phyloP scores from a whole-genome alignment of 2,797 vertebrate genomes.

The Phrynocephalus vlangalii region DNA sequence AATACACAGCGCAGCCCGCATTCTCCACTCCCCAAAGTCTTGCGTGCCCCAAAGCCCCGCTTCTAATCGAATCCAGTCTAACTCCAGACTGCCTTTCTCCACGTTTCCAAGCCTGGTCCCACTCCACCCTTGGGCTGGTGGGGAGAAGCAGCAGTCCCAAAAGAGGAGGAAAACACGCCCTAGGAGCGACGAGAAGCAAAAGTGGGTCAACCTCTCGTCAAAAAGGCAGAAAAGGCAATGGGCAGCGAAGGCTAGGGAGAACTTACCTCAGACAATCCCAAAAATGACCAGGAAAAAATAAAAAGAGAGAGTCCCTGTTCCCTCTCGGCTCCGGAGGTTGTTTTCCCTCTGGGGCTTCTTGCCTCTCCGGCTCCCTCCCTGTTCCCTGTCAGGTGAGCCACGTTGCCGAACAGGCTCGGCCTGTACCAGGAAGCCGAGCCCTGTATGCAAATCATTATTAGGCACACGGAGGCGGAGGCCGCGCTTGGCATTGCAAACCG shows the following conservation, averaged over 20 bases:
- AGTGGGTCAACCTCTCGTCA: slow-evolving; percentile 44
- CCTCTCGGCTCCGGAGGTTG: slow-evolving; percentile 28
- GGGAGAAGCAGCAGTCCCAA: not conserved
- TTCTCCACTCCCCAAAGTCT: not conserved
- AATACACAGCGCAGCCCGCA: not conserved
- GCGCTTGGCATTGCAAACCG: slow-evolving; percentile 28
- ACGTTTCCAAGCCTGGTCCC: not conserved
- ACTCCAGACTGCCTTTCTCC: not conserved
- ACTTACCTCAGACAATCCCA: slow-evolving; percentile 65
- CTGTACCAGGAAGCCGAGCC: slow-evolving; percentile 78
- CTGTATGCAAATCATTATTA: slow-evolving; percentile 65
- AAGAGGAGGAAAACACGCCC: slow-evolving; percentile 5
- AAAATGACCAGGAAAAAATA: not conserved
- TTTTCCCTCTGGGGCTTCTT: slow-evolving; percentile 27
- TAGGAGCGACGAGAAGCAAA: slow-evolving; percentile 4
- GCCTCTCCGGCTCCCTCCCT: slow-evolving; percentile 30
- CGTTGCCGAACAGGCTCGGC: slow-evolving; percentile 72
- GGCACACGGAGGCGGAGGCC: slow-evolving; percentile 34
- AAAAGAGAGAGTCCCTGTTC: not conserved
- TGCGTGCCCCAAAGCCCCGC: not conserved
- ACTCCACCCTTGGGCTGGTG: not conserved
- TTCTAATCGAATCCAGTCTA: not conserved
- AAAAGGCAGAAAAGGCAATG: not conserved
- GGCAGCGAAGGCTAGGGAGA: slow-evolving; percentile 2
- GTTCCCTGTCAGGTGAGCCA: slow-evolving; percentile 77